Evolutionary conservation across 2,797 vertebrate species (phyloP), one percentile per base, ranked within the genome.

Genomic region (Pempheris klunzingeri): DNA sequence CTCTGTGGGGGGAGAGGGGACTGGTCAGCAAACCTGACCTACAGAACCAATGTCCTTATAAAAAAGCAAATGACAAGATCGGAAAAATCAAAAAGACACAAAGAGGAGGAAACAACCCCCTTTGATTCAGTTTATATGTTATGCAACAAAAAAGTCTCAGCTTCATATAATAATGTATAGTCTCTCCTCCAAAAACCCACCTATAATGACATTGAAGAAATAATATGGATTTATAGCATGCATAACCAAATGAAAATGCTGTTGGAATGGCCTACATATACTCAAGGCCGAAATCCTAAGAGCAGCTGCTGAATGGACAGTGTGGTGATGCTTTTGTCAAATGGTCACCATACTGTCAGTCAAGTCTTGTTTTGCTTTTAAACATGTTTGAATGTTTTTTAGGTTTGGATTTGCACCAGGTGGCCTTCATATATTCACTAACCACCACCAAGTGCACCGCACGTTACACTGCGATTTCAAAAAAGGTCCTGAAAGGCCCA

Each of bases 51-150:
- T 94, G 93, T 92, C 65, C 84, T 88, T 87, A 90, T 91, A 91
- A 93, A 94, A 94, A 92, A 93, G 89, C 88, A 92, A 92, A 90
- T 83, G 86, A 91, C 84, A 84, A 85, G 85, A 94, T 94, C 92
- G 94, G 90, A 94, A 88, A 87, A 83, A 76, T 89, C 82, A 62
- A 50, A 72, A 69, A 75, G 74, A 69, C 53, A 62, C 49, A 63
- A 36, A 78, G 57, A 32, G 39, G 13, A 18, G 50, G 36, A 34
- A 54, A 38, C 24, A 41, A 34, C 39, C 10, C 39, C 10, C 11
- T 60, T 71, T 76, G 36, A 55, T 65, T 28, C 11, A 4, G n/a
- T n/a, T 12, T 39, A 18, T 1, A 34, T 30, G 39, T 5, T 15
- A 18, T 28, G 26, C 34, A 22, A 36, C 20, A 49, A 34, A 60